Base-by-base conservation (phyloP, 2,888 invertebrate species). In the Platerodrilus igneus region DNA sequence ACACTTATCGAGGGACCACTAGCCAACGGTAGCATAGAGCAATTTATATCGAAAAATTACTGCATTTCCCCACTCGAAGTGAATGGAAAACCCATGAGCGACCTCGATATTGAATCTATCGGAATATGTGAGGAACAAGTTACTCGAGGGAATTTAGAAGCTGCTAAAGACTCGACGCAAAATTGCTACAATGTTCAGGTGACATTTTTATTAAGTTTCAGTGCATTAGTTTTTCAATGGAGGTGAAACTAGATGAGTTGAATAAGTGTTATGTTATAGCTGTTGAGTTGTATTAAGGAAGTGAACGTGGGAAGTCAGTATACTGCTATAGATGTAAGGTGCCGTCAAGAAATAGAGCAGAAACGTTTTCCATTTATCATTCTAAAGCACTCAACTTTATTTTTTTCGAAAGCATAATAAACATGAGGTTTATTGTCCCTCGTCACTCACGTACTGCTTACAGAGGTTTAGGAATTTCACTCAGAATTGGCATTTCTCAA, bases 11-110 rank as follows among this genome's bases (percentile, higher is more conserved):
- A 81, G 37, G 85, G 86, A 46, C 83, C 87, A 20, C 70, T 89
- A 47, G 83, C 83, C 13, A 77, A 84, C 59, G 77, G 78, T 15
- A 77, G 79, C 45, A 66, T 74, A 51, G 71, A 74, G 26, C 80
- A 82, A 41, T 86, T 87, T 59, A 72, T 81, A 43, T 75, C 78
- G 39, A 81, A 80, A 55, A 91, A 91, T 67, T 86, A 76, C 65
- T 91, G 90, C 71, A 88, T 90, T 60, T 88, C 88, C 10, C 89
- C 90, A 40, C 71, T 88, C 54, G 86, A 87, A 64, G 79, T 85
- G 49, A 87, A 89, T 51, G 88, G 88, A 1, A 77, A 82, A 48
- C 78, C 81, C 25, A 78, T 90, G 77, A 79, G 76, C 44, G 76
- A 74, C 32, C 71, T 83, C 45, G 79, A 83, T 57, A 70, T 81